Conservation (phyloP, 2,888 invertebrate genomes). For the Eilema sororculum region DNA sequence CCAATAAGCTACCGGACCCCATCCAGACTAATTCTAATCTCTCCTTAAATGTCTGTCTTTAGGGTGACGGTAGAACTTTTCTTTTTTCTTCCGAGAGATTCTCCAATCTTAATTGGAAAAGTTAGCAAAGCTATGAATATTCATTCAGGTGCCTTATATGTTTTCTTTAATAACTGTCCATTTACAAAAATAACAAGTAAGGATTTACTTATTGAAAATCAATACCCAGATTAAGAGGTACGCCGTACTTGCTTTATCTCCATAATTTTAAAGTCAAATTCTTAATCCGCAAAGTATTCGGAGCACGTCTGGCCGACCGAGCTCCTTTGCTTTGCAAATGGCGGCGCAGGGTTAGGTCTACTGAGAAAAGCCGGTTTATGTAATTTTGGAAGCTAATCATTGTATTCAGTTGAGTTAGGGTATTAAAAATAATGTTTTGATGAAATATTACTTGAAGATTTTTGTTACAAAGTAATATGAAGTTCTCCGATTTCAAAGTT, state of each 20-base stretch:
- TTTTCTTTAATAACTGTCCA: constrained; percentile 17
- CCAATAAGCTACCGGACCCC: no score
- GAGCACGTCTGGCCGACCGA: constrained; percentile 59
- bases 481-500: no score
- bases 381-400: constrained; percentile 43
- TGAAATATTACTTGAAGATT: no score
- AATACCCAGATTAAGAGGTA: constrained; percentile 63
- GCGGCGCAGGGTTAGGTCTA: constrained; percentile 54
- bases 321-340: constrained; percentile 72
- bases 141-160: no score
- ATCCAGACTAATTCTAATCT: no score
- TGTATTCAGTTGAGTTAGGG: neutral
- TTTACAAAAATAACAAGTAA: constrained; percentile 53
- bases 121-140: no score
- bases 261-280: constrained; percentile 81
- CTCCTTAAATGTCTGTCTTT: no score
- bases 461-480: no score
- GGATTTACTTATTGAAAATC: constrained; percentile 64
- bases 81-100: no score
- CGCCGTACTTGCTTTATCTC: constrained; percentile 68
- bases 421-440: constrained; percentile 2
- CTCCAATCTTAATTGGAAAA: no score
- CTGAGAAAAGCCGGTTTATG: constrained; percentile 41
- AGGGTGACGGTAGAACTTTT: no score
- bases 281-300: constrained; percentile 73